phyloP scores from a whole-genome alignment of 2,113 vertebrate genomes.

The Capricornis sumatraensis region DNA sequence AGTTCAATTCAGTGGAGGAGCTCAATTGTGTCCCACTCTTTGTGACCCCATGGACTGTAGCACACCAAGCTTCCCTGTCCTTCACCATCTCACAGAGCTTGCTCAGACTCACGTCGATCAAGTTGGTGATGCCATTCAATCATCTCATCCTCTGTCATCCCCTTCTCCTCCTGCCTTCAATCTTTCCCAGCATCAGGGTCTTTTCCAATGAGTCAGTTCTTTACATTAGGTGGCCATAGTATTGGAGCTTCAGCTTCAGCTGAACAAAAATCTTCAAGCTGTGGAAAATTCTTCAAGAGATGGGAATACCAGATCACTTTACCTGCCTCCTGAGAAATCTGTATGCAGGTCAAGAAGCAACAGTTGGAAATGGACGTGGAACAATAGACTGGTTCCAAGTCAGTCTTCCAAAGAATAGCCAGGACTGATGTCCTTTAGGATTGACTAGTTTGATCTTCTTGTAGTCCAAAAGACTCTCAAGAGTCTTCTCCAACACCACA shows the following conservation, averaged over 20 bases:
- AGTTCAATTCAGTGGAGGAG: not conserved
- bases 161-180: not conserved
- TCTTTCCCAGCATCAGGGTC: not conserved
- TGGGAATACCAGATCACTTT: too few species aligned
- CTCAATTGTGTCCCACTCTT: not conserved
- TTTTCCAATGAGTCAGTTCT: not conserved
- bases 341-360: too few species aligned
- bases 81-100: not conserved
- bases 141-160: not conserved
- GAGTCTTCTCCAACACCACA: not conserved
- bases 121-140: not conserved
- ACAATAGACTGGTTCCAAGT: too few species aligned
- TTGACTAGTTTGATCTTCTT: not conserved
- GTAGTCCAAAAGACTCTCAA: not conserved
- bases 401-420: not conserved
- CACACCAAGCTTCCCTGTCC: not conserved
- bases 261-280: too few species aligned
- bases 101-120: accelerated
- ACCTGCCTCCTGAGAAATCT: too few species aligned
- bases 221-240: not conserved
- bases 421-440: not conserved
- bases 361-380: too few species aligned
- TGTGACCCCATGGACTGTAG: not conserved
- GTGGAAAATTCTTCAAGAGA: too few species aligned
- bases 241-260: not conserved